These are phyloP conservation scores for Misgurnus anguillicaudatus DNA, from an alignment of 2,113 vertebrate genomes.

Conservation along the genomic window DNA sequence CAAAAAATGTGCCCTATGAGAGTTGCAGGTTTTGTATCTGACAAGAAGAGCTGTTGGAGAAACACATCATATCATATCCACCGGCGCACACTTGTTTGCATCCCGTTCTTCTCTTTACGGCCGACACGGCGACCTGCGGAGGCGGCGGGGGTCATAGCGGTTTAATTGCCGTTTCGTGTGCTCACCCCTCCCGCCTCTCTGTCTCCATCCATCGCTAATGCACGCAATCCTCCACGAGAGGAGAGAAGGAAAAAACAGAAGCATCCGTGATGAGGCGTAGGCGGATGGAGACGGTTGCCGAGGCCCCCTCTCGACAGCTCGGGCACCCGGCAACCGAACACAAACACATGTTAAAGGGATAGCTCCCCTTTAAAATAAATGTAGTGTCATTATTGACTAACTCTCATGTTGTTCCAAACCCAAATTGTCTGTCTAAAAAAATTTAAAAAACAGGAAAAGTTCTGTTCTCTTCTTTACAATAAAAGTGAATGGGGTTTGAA, in stretches of 20 bases:
- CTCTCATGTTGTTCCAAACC: no score
- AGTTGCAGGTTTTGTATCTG: neutral
- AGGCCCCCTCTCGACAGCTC: neutral
- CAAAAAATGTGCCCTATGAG: neutral
- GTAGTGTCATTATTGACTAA: no score
- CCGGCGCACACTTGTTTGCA: conserved; percentile 16
- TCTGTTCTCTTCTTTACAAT: no score
- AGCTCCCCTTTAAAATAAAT: no score
- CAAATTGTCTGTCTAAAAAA: no score
- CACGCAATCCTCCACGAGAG: neutral
- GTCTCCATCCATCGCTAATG: neutral
- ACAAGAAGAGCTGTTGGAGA: conserved; percentile 18
- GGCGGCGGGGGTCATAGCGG: conserved; percentile 40
- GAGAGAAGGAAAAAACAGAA: conserved; percentile 4
- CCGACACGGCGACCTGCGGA: conserved; percentile 36
- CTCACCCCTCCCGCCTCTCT: conserved; percentile 24
- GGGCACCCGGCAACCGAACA: conserved; percentile 27
- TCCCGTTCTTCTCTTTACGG: conserved; percentile 11
- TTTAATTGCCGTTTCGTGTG: conserved; percentile 58
- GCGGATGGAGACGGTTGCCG: neutral
- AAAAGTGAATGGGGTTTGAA: no score
- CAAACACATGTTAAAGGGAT: neutral
- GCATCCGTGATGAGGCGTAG: conserved; percentile 28
- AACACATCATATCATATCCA: conserved; percentile 19
- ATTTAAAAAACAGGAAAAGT: no score